Base-by-base conservation (phyloP, 2,888 invertebrate genomes). In the Phragmatobia fuliginosa region DNA sequence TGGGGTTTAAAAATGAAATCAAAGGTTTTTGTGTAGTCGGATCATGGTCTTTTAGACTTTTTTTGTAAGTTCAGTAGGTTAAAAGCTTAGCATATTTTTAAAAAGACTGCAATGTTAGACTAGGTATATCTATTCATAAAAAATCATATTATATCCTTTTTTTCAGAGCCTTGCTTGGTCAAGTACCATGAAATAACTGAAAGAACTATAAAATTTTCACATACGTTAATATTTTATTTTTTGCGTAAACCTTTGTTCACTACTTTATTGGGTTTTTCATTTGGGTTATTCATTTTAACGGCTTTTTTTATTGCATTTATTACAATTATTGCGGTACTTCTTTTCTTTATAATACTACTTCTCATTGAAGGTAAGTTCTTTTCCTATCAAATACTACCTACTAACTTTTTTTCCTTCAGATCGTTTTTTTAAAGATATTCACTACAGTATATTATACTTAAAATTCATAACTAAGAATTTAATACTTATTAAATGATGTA, bases 321-420 rank as follows among this genome's bases (percentile, higher is more conserved):
- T 32, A 58, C 83, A 68, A 25, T 87, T 36, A 18, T 77, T 61
- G 85, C 78, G 69, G 86, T 88, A 8, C 62, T 84, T 10, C 76
- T 85, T 71, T 60, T 87, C 25, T 66, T 85, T 45, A 6, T 81
- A 16, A 67, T 82, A 3, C 84, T 92, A 52, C 70, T 91, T 7
- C 70, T 91, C 33, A 65, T 90, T 60, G 90, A 91, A 92, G 91
- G 92, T 92, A 83, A 82, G 80, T 25, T 21, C 25, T 56, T 33
- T n/a, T 21, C 14, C n/a, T 49, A 11, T 28, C 0, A 11, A 2
- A 21, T 41, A 28, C 10, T 7, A 38, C n/a, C n/a, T n/a, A n/a
- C n/a, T n/a, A n/a, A n/a, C n/a, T n/a, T n/a, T n/a, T n/a, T 61
- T 45, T 21, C 21, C 45, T 6, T 1, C 21, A 7, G 18, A 45